Base-by-base conservation (phyloP, 1,140 invertebrate genomes). In the Neoseiulus cucumeris region DNA sequence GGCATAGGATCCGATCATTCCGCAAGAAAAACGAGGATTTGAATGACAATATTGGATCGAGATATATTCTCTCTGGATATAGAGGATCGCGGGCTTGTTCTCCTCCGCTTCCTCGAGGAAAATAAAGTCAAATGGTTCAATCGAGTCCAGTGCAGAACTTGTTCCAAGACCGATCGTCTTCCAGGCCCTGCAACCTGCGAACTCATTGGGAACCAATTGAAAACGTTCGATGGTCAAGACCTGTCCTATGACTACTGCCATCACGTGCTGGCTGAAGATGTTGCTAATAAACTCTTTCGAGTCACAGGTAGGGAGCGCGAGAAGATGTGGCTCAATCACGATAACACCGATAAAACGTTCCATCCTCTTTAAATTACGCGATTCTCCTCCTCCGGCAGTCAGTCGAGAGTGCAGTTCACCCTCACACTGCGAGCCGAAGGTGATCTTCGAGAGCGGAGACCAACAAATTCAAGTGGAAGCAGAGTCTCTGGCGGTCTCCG, bases 221-320 rank as follows among this genome's bases (percentile, higher is more conserved):
- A 79, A 64, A 89, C 86, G 0, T 89, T 89, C 69, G 87, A 89
- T 74, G 82, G 82, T 7, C 78, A 81, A 0, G 81, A 86, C 59
- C 85, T 81, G 65, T 85, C 86, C 69, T 86, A 86, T 68, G 85
- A 87, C 67, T 79, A 86, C 14, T 90, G 87, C 72, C 82, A 85
- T 75, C 86, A 89, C 73, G 80, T 87, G 42, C 72, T 89, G 6
- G 84, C 82, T 0, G 76, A 84, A 42, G 84, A 88, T 71, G 79
- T 82, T 67, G 17, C 29, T 7, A 64, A 66, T 14, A 59, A 59
- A 20, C 28, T 25, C 12, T 69, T 65, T 41, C 68, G 68, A 29
- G 47, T 68, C 20, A 45, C 59, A 20, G 42, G 84, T 86, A 76
- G 79, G 76, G 75, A 9, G 33, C 33, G 4, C 33, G n/a, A 39